phyloP scores from a whole-genome alignment of 2,888 invertebrate species.

The Pediacus dermestoides region DNA sequence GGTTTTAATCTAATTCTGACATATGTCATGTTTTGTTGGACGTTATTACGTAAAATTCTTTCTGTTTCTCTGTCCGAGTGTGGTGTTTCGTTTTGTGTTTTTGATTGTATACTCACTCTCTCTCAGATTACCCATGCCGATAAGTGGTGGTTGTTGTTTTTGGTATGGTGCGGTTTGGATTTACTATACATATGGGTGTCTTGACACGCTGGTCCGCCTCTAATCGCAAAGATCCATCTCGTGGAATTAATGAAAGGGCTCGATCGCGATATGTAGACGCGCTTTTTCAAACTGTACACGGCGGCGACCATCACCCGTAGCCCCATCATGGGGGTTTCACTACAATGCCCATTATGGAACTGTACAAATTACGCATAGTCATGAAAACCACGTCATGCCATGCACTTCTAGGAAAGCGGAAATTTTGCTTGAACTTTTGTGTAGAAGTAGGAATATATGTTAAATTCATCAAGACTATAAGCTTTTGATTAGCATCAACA shows the following conservation, averaged over 20 bases:
- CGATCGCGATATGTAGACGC: slow-evolving; percentile 34
- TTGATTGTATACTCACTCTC: too few species aligned
- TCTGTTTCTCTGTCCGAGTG: neutral
- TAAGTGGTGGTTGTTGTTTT: slow-evolving; percentile 34
- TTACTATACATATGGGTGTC: slow-evolving; percentile 38
- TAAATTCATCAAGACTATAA: too few species aligned
- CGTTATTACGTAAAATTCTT: slow-evolving; percentile 3
- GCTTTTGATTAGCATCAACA: too few species aligned
- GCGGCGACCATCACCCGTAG: slow-evolving; percentile 4
- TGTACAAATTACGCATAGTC: slow-evolving; percentile 1
- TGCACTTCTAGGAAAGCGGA: too few species aligned
- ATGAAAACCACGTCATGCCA: too few species aligned
- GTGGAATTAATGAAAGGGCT: slow-evolving; percentile 41
- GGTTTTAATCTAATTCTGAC: slow-evolving; percentile 49
- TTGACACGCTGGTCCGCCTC: slow-evolving; percentile 40
- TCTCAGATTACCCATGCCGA: slow-evolving; percentile 44
- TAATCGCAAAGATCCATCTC: slow-evolving; percentile 42
- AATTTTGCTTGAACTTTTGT: too few species aligned
- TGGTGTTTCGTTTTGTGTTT: too few species aligned
- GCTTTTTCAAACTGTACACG: slow-evolving; percentile 3
- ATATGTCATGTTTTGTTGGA: slow-evolving; percentile 40
- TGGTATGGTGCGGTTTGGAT: slow-evolving; percentile 32
- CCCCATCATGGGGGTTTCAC: neutral
- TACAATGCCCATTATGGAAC: neutral
- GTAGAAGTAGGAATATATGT: too few species aligned